These are phyloP conservation scores for Furnarius figulus DNA, from an alignment of 2,113 vertebrate genomes.

Conservation along the genomic window DNA sequence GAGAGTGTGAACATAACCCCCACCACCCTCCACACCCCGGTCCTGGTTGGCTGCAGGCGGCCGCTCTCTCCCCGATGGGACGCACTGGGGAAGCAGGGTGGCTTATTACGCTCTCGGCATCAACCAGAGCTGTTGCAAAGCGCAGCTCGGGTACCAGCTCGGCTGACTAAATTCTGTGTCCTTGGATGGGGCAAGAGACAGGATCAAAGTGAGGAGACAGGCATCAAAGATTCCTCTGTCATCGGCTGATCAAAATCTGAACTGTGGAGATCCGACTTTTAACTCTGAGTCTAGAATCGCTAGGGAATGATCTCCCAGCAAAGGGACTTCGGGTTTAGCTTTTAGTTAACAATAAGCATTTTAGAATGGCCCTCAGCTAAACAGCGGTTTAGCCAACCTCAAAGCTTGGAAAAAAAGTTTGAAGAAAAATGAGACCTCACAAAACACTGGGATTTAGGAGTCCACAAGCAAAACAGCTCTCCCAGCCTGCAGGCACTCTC, in stretches of 20 bases:
- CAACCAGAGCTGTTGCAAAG: background rate
- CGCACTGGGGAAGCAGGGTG: rapidly evolving
- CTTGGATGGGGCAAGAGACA: background rate
- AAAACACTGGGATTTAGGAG: background rate
- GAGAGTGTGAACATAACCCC: background rate
- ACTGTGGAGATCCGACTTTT: background rate
- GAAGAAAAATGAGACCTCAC: background rate
- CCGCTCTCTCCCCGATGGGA: background rate
- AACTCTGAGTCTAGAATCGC: background rate
- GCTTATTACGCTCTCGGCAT: background rate
- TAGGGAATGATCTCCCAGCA: background rate
- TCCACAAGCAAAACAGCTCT: background rate
- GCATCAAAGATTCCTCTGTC: slow-evolving; percentile 1
- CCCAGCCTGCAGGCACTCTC: background rate
- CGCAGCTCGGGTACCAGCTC: background rate
- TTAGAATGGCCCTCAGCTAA: background rate
- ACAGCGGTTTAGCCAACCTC: background rate
- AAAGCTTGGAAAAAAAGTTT: background rate
- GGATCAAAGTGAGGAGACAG: background rate
- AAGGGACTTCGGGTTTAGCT: background rate
- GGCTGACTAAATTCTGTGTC: background rate
- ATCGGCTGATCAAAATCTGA: background rate
- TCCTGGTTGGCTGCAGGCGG: background rate
- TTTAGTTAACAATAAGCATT: background rate
- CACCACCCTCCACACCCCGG: rapidly evolving